Evolutionary conservation across 1,140 invertebrate species (phyloP).

Genomic region (Schlechtendalia chinensis): DNA sequence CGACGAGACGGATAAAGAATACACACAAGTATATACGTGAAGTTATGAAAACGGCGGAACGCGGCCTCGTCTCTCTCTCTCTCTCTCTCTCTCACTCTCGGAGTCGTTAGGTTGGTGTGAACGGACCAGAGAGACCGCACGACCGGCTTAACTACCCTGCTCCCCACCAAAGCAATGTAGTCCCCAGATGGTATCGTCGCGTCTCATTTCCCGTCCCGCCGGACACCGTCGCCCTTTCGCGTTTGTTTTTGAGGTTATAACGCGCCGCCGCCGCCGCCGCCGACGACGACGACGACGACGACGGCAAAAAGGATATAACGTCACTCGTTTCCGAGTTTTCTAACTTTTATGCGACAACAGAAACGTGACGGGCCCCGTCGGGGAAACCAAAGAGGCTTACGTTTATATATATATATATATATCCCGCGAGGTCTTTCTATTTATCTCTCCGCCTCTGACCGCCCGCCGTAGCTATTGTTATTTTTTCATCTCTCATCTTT

Average conservation of each 20-base stretch:
- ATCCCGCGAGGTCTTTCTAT: background rate
- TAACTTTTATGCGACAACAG: conserved; percentile 26
- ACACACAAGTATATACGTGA: too few relatives aligned
- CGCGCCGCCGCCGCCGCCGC: background rate
- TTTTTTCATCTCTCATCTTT: too few relatives aligned
- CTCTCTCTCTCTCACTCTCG: too few relatives aligned
- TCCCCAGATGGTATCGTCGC: conserved; percentile 35
- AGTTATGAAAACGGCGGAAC: background rate
- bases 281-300: background rate
- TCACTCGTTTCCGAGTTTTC: background rate
- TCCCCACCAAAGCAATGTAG: conserved; percentile 13
- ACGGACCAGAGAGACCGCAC: background rate
- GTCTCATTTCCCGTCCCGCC: background rate
- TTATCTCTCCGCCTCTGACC: too few relatives aligned
- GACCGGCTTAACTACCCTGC: background rate
- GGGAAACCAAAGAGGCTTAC: conserved; percentile 9
- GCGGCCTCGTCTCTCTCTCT: background rate
- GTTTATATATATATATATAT: background rate
- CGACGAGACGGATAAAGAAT: background rate
- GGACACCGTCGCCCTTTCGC: background rate
- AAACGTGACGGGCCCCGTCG: conserved; percentile 28
- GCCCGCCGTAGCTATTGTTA: background rate
- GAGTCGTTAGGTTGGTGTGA: conserved; percentile 8
- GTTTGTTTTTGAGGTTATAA: conserved; percentile 13
- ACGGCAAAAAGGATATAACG: conserved; percentile 35